Conservation (phyloP, 2,888 invertebrate genomes). For the Bimastos eiseni region DNA sequence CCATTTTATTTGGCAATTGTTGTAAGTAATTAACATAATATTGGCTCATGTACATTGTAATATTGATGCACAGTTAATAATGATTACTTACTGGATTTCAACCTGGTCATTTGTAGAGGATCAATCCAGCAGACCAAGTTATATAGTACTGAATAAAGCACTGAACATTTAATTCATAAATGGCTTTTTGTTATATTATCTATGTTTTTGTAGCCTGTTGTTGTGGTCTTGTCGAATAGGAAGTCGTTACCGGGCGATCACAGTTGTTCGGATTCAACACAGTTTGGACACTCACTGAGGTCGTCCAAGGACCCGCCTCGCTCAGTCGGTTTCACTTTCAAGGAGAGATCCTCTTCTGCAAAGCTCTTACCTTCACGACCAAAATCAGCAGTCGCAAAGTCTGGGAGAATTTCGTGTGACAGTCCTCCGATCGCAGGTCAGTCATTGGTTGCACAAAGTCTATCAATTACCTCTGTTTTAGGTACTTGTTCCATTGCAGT, state of each 20-base stretch:
- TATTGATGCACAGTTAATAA: not conserved
- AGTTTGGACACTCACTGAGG: not conserved
- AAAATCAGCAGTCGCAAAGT: not conserved
- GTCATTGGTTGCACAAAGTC: not conserved
- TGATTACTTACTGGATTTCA: not conserved
- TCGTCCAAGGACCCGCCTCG: not conserved
- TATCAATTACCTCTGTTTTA: not conserved
- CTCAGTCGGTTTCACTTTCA: not conserved
- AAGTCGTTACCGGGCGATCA: not conserved
- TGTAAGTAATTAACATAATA: too few relatives aligned
- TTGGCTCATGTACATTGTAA: not conserved
- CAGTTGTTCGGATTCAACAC: not conserved
- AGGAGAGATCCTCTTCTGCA: not conserved
- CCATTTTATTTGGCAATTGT: too few relatives aligned
- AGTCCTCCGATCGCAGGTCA: not conserved
- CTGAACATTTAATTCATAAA: not conserved
- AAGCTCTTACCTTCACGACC: not conserved
- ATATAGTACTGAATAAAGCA: not conserved
- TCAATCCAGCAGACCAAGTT: not conserved
- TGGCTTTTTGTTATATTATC: not conserved
- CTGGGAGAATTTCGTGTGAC: not conserved
- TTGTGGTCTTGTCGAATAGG: not conserved
- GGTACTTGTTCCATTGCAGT: not conserved
- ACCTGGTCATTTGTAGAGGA: not conserved
- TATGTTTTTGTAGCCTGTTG: not conserved